Base-by-base conservation (phyloP, 2,113 vertebrate species). In the Lethenteron camtschaticum region DNA sequence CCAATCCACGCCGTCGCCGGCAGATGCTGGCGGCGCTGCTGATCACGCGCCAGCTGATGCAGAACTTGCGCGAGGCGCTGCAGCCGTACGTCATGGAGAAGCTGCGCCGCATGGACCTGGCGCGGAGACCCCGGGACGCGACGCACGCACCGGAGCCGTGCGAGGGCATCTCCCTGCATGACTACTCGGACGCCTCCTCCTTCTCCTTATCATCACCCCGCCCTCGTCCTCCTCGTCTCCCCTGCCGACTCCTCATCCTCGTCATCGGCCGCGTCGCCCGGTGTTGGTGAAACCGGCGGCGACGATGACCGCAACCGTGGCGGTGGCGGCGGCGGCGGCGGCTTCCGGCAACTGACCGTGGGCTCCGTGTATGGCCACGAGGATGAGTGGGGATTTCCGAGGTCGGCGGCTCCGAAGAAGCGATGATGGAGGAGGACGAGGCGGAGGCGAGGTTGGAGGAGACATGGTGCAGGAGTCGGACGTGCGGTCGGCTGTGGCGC, bases 1-100 rank as follows among this genome's bases (percentile, higher is more conserved):
- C 56, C 69, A 14, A 10, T 16, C 4, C 11, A 18, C 55, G 10
- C 57, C 55, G 9, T 20, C 69, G 73, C 12, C 59, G 59, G 8
- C 74, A 97, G 92, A 97, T 90, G 90, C 80, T 96, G 80, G 92
- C 92, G 76, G 92, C 89, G 16, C 84, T 97, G 73, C 85, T 97
- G 77, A 86, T 97, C 76, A 95, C 91, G 11, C 88, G 90, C 11
- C 92, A 97, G 81, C 85, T 97, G 76, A 82, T 97, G 74, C 90
- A 92, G 79, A 96, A 96, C 16, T 74, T 95, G 73, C 84, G 89
- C 18, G 92, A 97, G 77, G 90, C 90, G 70, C 81, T 92, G 9
- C 90, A 96, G 82, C 92, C 92, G 4, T 89, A 96, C 74, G 77
- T 97, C 58, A 88, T 89, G 55, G 85, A 85, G 57, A 84, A 86